A percentile compares a stretch with the other conserved stretches of the same genome.
phyloP scores from a whole-genome alignment of 2,113 vertebrate genomes.

The Aplodontia rufa region DNA sequence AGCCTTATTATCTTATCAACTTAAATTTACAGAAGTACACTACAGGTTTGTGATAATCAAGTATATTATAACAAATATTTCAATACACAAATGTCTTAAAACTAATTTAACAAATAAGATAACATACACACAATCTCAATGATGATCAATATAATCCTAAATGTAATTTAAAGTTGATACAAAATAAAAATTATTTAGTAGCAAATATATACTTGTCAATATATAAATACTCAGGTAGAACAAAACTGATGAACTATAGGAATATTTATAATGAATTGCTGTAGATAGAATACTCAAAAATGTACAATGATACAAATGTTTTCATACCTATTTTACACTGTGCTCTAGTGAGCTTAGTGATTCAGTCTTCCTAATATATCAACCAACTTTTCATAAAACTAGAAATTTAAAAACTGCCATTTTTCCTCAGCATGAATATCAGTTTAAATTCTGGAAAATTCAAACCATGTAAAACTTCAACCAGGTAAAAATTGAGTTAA shows the following conservation, averaged over 20 bases:
- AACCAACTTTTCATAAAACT: background rate
- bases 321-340: background rate
- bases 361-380: background rate
- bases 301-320: background rate
- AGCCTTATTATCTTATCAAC: background rate
- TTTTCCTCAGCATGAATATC: background rate
- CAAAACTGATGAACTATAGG: background rate
- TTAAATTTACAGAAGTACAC: background rate
- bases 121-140: background rate
- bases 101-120: background rate
- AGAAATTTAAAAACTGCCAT: background rate
- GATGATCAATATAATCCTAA: background rate
- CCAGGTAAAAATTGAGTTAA: background rate
- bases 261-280: background rate
- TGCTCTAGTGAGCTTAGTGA: background rate
- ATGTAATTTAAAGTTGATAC: background rate
- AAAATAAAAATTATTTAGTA: background rate
- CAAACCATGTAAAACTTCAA: background rate
- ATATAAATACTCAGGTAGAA: background rate
- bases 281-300: background rate
- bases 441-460: background rate
- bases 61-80: background rate
- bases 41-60: background rate
- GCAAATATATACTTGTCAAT: background rate
- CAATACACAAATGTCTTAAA: background rate